Evolutionary conservation across 2,797 vertebrate genomes (phyloP), one percentile per base, ranked within the genome.

Genomic region (Morus bassanus): DNA sequence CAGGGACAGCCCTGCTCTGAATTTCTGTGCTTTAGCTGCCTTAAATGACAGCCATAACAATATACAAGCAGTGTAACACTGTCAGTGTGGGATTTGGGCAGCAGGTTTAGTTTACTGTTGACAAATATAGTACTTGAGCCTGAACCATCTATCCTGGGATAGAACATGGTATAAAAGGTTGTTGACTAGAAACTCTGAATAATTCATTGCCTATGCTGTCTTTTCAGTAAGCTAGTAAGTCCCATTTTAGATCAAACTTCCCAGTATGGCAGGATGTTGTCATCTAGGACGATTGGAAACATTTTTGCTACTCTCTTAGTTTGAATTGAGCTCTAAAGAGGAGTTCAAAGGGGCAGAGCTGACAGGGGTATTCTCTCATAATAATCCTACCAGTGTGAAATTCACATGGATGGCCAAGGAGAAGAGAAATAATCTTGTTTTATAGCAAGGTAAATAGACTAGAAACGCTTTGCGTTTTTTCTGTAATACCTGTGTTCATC

Each of bases 171-270:
- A 90, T 93, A 95, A 96, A 96, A 95, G 83, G 43, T 86, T 95
- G 95, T 84, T 96, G 92, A 96, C 85, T 96, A 94, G 87, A 94
- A 94, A 73, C 17, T 75, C 64, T 96, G 95, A 97, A 97, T 97
- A 96, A 97, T 97, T 97, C 94, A 97, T 95, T 69, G 27, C 21
- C 35, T 78, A 2, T 37, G 17, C 56, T 96, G 50, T 77, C 63
- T 94, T 95, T 92, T 75, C 87, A 88, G 75, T 67, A 84, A 95
- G 76, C 48, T 73, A 60, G 43, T 69, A 64, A 93, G 69, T 60
- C 76, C 51, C 33, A 41, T 91, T 96, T 97, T 87, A 96, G 91
- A 94, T 89, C 93, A 95, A 84, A 63, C 77, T 91, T 88, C 39
- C 75, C n/a, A 23, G 2, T 92, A 73, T 27, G 64, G 88, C 46